Conservation (phyloP, 1,140 invertebrate genomes). For the Neodiprion lecontei region DNA sequence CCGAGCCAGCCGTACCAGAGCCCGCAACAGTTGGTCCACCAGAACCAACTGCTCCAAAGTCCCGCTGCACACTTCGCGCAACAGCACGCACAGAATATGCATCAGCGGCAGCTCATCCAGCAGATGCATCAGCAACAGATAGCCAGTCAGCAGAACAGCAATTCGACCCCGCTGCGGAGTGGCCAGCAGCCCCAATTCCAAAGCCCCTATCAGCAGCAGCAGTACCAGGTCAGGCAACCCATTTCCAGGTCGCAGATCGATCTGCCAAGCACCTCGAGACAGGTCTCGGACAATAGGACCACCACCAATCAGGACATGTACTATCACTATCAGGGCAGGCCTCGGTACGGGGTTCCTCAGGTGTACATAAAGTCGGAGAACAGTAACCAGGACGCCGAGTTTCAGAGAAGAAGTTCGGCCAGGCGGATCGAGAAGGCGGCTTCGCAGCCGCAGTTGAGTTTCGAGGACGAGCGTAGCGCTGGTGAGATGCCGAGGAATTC, state of each 20-base stretch:
- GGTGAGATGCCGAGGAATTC: conserved; percentile 29
- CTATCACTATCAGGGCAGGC: conserved; percentile 52
- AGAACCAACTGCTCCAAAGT: conserved; percentile 49
- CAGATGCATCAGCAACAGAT: conserved; percentile 69
- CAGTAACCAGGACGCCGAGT: conserved; percentile 45
- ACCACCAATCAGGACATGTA: conserved; percentile 50
- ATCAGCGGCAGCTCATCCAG: conserved; percentile 63
- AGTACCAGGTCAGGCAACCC: conserved; percentile 54
- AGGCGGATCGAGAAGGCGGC: conserved; percentile 60
- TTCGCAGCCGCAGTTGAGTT: conserved; percentile 72
- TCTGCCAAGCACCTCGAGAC: conserved; percentile 52
- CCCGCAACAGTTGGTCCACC: conserved; percentile 51
- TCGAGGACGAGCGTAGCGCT: conserved; percentile 58
- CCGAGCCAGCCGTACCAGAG: conserved; percentile 44
- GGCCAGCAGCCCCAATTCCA: conserved; percentile 44
- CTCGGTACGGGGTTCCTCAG: conserved; percentile 44
- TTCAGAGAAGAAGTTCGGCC: conserved; percentile 45
- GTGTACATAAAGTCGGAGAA: conserved; percentile 52
- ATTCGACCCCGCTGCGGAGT: conserved; percentile 37
- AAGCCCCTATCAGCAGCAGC: conserved; percentile 48
- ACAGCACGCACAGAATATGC: conserved; percentile 56
- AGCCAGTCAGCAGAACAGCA: conserved; percentile 43
- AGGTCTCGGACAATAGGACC: conserved; percentile 43
- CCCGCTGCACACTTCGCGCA: conserved; percentile 49
- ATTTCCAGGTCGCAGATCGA: conserved; percentile 57